Evolutionary conservation across 2,113 vertebrate species (phyloP), one percentile per base, ranked within the genome.

Genomic region (Lamprotornis superbus): DNA sequence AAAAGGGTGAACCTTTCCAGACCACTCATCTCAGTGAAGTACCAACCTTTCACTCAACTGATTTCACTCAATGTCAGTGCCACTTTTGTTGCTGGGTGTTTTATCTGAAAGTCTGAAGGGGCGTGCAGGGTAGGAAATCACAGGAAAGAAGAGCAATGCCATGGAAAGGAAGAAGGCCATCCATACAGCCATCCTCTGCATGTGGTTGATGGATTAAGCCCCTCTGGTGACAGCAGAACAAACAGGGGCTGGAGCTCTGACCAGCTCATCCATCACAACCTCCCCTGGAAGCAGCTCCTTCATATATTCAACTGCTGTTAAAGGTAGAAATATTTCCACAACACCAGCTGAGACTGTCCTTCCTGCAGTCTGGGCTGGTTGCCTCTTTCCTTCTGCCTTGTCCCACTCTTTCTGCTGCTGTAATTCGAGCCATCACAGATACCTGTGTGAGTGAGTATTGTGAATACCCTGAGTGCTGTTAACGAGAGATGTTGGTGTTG

Each of bases 401-500:
- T 79, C 47, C 19, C 31, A 15, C 44, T 70, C 37, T 47, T 90
- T 56, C 39, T 83, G 55, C 37, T 52, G 49, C 44, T 77, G 61
- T 27, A 57, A 40, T 64, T 53, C 0, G 0, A 86, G 50, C 19
- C 23, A 12, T 55, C 11, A 5, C 2, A 30, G 59, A 74, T 20
- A 59, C 11, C 0, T 0, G 9, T 50, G 24, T 3, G 5, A 52
- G 9, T 64, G 14, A 11, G 4, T 67, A 9, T 18, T 47, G 15
- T 35, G 55, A 77, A 28, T 49, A 39, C 4, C 37, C n/a, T 7
- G 24, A 63, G 33, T 3, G 10, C 55, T 47, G 35, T 35, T 89
- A 39, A 49, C 47, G 52, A n/a, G 22, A n/a, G n/a, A 10, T 49
- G 28, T 6, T 9, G 27, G 25, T 27, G 4, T 46, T 59, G 77